A percentile compares a stretch with the other conserved stretches of the same genome.
These are phyloP conservation scores for Callyntrura sp. DNA, from an alignment of 2,888 invertebrate species.

Conservation along the genomic window DNA sequence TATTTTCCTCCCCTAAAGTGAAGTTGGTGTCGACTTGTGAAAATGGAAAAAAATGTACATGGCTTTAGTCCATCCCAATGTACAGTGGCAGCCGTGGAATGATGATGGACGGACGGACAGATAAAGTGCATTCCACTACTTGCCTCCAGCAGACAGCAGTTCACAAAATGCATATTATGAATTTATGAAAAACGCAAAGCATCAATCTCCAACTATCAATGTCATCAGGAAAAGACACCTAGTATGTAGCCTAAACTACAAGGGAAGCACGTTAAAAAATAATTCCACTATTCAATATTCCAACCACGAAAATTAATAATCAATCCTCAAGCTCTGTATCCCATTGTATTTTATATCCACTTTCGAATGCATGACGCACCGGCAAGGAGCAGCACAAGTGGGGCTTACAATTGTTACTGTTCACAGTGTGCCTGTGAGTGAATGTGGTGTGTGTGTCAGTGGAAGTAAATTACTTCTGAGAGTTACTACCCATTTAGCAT, in stretches of 20 bases:
- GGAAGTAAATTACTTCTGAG: constrained; percentile 55
- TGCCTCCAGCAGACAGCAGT: too few relatives aligned
- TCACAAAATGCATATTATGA: too few relatives aligned
- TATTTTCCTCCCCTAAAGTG: too few relatives aligned
- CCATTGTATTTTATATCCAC: constrained; percentile 73
- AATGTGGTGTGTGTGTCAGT: constrained; percentile 1
- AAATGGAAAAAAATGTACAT: too few relatives aligned
- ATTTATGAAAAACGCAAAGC: too few relatives aligned
- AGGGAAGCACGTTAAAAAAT: neutral
- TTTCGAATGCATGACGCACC: constrained; percentile 42
- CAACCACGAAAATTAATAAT: constrained; percentile 76
- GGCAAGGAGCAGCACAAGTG: constrained; percentile 2
- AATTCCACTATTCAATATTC: constrained; percentile 68
- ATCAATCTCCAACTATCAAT: neutral
- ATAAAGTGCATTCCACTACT: too few relatives aligned
- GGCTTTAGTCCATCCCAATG: too few relatives aligned
- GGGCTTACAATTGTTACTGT: constrained; percentile 41
- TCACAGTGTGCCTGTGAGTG: constrained; percentile 12
- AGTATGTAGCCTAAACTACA: neutral
- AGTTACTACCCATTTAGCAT: constrained; percentile 49
- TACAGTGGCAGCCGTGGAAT: too few relatives aligned
- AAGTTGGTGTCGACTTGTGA: too few relatives aligned
- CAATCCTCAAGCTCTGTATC: constrained; percentile 72
- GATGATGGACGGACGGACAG: too few relatives aligned
- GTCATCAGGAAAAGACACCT: neutral